phyloP scores from a whole-genome alignment of 2,113 vertebrate species.

The Trematomus loennbergii region DNA sequence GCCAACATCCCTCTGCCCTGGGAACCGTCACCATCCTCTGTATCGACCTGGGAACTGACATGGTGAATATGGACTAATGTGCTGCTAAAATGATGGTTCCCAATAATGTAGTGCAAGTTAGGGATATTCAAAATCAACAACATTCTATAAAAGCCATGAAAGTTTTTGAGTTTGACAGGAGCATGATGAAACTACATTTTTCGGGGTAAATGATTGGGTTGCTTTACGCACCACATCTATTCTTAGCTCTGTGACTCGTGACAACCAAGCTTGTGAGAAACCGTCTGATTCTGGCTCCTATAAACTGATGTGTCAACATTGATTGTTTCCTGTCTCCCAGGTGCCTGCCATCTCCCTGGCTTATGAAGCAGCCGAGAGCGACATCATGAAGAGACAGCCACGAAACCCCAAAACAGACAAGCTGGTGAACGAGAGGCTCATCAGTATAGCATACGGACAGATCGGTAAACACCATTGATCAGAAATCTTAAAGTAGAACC shows the following conservation, averaged over 20 bases:
- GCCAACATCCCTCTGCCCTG: constrained; percentile 93
- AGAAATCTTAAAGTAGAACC: not conserved
- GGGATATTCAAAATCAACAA: not conserved
- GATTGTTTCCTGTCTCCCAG: constrained; percentile 66
- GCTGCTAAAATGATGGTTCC: not conserved
- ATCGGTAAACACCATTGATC: constrained; percentile 76
- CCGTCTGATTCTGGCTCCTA: not conserved
- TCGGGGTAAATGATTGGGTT: too few relatives aligned
- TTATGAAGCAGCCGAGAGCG: constrained; percentile 94
- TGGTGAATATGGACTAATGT: constrained; percentile 81
- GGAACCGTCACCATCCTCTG: constrained; percentile 96
- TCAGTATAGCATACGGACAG: constrained; percentile 95
- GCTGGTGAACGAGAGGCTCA: constrained; percentile 94
- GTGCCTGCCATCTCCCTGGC: constrained; percentile 95
- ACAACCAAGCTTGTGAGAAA: not conserved
- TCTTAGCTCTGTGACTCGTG: not conserved
- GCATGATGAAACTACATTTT: not conserved
- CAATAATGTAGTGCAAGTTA: not conserved
- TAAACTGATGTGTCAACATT: not conserved
- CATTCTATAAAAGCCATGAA: not conserved
- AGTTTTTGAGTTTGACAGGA: too few relatives aligned
- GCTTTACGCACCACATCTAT: not conserved
- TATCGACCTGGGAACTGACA: constrained; percentile 95
- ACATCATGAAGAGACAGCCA: constrained; percentile 98
- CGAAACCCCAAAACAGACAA: constrained; percentile 93